Percentiles rank a stretch among this genome's conserved stretches.
Evolutionary conservation across 2,888 invertebrate species (phyloP).

Genomic region (Elmis aenea): DNA sequence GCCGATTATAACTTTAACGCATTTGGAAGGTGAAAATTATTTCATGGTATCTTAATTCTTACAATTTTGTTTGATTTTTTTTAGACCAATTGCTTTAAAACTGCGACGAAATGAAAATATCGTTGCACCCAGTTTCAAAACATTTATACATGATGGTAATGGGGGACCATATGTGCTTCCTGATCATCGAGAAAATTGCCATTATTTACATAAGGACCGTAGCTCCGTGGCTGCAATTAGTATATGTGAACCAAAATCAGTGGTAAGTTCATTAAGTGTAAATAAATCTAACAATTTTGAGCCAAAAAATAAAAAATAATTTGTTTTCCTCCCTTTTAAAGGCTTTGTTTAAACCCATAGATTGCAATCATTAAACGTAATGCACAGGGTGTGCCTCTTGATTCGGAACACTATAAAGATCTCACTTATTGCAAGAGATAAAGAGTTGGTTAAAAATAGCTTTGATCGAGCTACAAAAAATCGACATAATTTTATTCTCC

Average conservation of each 20-base stretch:
- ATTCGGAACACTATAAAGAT: too few species aligned
- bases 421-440: too few species aligned
- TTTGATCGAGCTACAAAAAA: too few species aligned
- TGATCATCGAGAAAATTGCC: conserved; percentile 50
- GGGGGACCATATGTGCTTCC: conserved; percentile 35
- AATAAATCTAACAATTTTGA: conserved; percentile 1
- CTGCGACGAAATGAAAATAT: conserved; percentile 60
- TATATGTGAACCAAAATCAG: conserved; percentile 57
- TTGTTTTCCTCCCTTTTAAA: too few species aligned
- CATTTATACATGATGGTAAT: conserved; percentile 51
- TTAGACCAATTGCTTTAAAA: conserved; percentile 56
- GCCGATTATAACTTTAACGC: conserved; percentile 56
- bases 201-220: conserved; percentile 59
- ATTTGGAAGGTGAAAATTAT: conserved; percentile 54
- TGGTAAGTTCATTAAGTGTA: conserved; percentile 49
- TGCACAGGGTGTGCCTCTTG: too few species aligned
- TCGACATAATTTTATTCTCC: too few species aligned
- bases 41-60: conserved; percentile 3
- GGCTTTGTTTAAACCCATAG: too few species aligned
- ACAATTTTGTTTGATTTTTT: too few species aligned
- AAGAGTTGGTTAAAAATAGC: too few species aligned
- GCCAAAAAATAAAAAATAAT: too few species aligned
- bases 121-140: conserved; percentile 56
- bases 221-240: conserved; percentile 62
- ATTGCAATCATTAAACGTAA: too few species aligned